A percentile compares a stretch with the other conserved stretches of the same genome.
Evolutionary conservation across 2,888 invertebrate species (phyloP).

Genomic region (Pterostichus madidus): DNA sequence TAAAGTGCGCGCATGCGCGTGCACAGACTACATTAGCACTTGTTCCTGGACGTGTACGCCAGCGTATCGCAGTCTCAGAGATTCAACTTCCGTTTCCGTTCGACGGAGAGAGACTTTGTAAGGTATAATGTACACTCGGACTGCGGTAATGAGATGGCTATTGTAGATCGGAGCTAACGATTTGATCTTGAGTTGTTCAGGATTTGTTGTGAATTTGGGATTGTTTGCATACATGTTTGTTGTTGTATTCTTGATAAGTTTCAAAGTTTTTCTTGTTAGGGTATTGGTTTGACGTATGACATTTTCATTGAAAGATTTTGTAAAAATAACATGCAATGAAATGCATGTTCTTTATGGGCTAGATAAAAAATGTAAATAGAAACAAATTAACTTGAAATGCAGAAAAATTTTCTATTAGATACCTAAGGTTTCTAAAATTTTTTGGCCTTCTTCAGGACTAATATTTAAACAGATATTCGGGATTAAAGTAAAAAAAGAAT

Average conservation of each 20-base stretch:
- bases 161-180: conserved; percentile 1
- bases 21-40: not conserved
- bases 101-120: not conserved
- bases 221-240: not conserved
- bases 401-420: no score
- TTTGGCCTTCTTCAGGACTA: no score
- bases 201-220: not conserved
- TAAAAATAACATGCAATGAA: conserved; percentile 11
- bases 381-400: no score
- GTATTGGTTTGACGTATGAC: not conserved
- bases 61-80: not conserved
- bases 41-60: conserved; percentile 5
- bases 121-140: not conserved
- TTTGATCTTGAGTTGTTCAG: not conserved
- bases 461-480: no score
- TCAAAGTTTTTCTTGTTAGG: not conserved
- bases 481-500: no score
- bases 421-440: no score
- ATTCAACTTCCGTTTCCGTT: conserved; percentile 6
- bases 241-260: conserved; percentile 1
- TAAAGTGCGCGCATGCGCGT: not conserved
- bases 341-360: not conserved
- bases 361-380: conserved; percentile 1
- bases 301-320: not conserved
- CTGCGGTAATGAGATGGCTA: conserved; percentile 7